Evolutionary conservation across 2,888 invertebrate genomes (phyloP), one percentile per base, ranked within the genome.

Genomic region (Plusia festucae): DNA sequence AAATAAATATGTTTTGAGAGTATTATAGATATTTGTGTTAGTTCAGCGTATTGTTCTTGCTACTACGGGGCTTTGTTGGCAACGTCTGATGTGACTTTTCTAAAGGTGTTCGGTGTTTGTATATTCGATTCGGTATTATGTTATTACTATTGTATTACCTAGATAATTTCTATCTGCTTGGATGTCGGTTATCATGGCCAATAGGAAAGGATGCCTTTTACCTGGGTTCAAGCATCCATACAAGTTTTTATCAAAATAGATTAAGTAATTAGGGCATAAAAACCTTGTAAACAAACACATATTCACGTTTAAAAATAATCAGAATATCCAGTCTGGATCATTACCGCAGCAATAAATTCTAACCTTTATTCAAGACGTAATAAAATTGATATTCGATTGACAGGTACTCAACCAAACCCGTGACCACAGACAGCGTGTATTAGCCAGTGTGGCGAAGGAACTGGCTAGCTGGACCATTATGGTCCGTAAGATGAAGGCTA

Each of bases 401-500:
- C 76, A 97, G 97, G 98, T 98, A 8, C 92, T 99, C 79, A 97
- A 97, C 84, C 98, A 98, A 95, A 98, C 98, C n/a, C 97, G 97
- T 88, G 99, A 99, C 91, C 99, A 99, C 91, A 96, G 98, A 55
- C 98, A 98, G 85, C 96, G 98, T 46, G 98, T 99, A 0, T 93
- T 99, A 44, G 96, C 97, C 15, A 97, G 97, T 77, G 98, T 99
- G 0, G 98, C 98, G 56, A 98, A 98, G 88, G 98, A 98, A 87
- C 95, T 99, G 73, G 97, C 98, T 72, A 97, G 97, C 87, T 99
- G 99, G 99, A 96, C 96, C 81, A 96, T 98, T 71, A 98, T 98
- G 97, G 98, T 98, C 34, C 96, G 97, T 78, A 98, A 98, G 93
- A 98, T 98, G 96, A 98, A 98, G 92, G 98, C 98, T 60, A 98